phyloP scores from a whole-genome alignment of 2,797 vertebrate species.

The Capromys pilorides region DNA sequence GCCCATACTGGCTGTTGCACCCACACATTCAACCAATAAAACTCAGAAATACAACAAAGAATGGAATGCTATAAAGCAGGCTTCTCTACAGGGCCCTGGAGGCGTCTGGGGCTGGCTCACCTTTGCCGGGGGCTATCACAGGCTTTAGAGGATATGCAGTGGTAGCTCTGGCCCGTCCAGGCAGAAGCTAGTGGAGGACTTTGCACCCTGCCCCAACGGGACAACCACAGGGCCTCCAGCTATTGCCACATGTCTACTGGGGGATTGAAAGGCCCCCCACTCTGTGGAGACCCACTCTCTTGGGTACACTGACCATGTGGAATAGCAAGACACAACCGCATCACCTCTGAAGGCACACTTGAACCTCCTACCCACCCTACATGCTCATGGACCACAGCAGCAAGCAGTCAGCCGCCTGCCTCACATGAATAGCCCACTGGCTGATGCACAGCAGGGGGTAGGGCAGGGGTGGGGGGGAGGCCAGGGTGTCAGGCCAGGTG shows the following conservation, averaged over 20 bases:
- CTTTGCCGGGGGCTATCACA: neutral
- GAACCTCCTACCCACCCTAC: neutral
- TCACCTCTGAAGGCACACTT: neutral
- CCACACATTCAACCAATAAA: neutral
- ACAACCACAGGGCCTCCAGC: neutral
- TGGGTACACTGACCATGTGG: fast-evolving
- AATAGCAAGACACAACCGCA: neutral
- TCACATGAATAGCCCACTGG: neutral
- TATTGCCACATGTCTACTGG: neutral
- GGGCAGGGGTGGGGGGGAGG: too few relatives aligned
- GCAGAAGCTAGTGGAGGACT: neutral
- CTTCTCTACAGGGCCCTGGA: neutral
- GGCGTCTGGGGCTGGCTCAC: neutral
- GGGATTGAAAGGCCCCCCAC: neutral
- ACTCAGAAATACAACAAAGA: neutral
- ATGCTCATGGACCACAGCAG: fast-evolving
- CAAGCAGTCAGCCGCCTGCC: neutral
- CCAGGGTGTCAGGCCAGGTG: neutral
- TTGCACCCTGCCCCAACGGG: fast-evolving
- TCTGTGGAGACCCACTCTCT: neutral
- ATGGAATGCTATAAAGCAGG: neutral
- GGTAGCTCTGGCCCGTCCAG: neutral
- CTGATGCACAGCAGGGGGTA: neutral
- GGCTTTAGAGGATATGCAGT: fast-evolving
- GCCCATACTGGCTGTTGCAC: neutral